Evolutionary conservation across 2,113 vertebrate genomes (phyloP).

Genomic region (Nymphicus hollandicus): DNA sequence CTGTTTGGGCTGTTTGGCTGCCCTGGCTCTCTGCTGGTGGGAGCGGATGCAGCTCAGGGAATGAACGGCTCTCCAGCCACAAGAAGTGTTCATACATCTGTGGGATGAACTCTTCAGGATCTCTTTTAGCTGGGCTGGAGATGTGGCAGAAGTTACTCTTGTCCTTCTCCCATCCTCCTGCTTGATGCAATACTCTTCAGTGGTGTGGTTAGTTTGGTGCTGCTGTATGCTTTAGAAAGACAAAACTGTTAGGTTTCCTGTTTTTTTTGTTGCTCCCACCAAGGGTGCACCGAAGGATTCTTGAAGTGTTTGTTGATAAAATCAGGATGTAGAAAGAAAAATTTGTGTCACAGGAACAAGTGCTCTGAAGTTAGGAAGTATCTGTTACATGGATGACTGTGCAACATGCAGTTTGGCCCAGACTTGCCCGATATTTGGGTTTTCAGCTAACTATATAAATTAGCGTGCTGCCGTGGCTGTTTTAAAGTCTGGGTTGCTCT

Average conservation of each 20-base stretch:
- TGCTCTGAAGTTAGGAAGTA: background rate
- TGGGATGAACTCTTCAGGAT: background rate
- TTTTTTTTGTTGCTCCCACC: background rate
- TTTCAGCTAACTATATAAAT: background rate
- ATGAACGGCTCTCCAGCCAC: rapidly evolving
- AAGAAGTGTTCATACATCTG: background rate
- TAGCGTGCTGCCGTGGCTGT: background rate
- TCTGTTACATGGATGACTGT: background rate
- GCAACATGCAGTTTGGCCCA: background rate
- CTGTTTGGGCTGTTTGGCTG: background rate
- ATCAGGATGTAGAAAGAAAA: background rate
- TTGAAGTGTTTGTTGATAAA: background rate
- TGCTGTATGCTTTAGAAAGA: background rate
- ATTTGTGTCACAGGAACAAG: background rate
- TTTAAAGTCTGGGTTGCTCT: background rate
- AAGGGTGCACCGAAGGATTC: background rate
- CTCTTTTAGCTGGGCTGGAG: background rate
- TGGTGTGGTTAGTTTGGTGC: rapidly evolving
- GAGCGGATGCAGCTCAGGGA: background rate
- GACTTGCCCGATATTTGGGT: constrained; percentile 7
- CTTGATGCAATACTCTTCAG: rapidly evolving
- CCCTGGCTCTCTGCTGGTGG: background rate
- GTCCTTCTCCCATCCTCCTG: background rate
- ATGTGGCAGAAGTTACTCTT: background rate
- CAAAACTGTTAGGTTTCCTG: background rate